Evolutionary conservation across 2,797 vertebrate genomes (phyloP).

Genomic region (Chelonia mydas): DNA sequence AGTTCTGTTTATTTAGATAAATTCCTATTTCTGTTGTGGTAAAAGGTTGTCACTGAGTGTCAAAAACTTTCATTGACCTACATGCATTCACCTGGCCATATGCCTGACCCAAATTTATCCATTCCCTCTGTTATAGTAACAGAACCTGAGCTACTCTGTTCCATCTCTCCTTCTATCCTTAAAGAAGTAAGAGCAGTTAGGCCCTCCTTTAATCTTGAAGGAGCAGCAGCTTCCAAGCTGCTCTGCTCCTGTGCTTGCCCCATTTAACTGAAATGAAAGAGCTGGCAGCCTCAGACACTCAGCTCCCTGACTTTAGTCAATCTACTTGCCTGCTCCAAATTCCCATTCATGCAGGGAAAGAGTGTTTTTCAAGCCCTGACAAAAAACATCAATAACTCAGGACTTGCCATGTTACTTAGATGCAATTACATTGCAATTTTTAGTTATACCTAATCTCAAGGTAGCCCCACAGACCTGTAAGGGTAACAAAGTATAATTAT

Average conservation of each 20-base stretch:
- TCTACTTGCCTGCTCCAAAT: background rate
- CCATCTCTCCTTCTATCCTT: too few relatives aligned
- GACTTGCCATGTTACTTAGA: conserved; percentile 23
- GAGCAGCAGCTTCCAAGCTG: accelerated
- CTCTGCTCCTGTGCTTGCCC: background rate
- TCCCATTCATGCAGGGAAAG: background rate
- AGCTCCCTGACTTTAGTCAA: background rate
- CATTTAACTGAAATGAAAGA: background rate
- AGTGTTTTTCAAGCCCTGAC: background rate
- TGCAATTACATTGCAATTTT: background rate
- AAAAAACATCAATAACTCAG: conserved; percentile 49
- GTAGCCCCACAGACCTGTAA: background rate
- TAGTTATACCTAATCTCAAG: background rate
- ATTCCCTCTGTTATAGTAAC: background rate
- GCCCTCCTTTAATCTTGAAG: background rate
- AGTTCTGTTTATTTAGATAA: background rate
- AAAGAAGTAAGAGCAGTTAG: background rate
- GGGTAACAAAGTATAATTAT: background rate
- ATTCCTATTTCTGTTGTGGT: background rate
- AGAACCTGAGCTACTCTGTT: background rate
- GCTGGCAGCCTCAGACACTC: background rate
- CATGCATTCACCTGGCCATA: background rate
- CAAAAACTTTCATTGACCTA: background rate
- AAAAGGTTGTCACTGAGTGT: background rate
- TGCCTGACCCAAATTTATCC: background rate